A percentile compares a stretch with the other conserved stretches of the same genome.
Conservation (phyloP, 2,888 invertebrate genomes). For the Drosophila demipolita region DNA sequence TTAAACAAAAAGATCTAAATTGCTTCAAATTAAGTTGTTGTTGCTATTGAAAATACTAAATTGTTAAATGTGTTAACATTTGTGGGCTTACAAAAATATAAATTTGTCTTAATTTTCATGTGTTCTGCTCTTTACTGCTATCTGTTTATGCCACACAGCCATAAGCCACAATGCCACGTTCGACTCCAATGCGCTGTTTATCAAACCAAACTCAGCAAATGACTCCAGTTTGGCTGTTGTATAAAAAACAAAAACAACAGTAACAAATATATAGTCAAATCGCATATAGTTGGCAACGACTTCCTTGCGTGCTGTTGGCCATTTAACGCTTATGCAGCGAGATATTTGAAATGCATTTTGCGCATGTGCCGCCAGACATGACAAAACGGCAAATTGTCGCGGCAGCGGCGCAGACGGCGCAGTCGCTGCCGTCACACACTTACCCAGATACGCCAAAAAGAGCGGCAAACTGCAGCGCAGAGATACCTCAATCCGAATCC, state of each 20-base stretch:
- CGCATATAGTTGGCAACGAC: conserved; percentile 27
- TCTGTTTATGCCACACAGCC: neutral
- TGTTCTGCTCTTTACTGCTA: neutral
- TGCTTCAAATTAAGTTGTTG: neutral
- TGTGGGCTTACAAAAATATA: too few species aligned
- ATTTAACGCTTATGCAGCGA: conserved; percentile 50
- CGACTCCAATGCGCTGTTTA: conserved; percentile 13
- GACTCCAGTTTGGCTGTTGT: conserved; percentile 1
- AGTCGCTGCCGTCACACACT: conserved; percentile 70
- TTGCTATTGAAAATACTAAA: neutral
- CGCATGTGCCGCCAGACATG: conserved; percentile 65
- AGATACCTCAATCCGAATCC: conserved; percentile 50
- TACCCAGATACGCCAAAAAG: conserved; percentile 67
- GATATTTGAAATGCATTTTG: conserved; percentile 51
- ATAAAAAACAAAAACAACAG: neutral
- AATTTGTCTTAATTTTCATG: neutral
- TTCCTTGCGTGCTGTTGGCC: conserved; percentile 70
- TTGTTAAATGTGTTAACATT: too few species aligned
- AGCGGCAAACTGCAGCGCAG: conserved; percentile 41
- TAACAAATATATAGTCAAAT: conserved; percentile 5
- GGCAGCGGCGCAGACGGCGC: conserved; percentile 28
- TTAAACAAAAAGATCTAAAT: neutral
- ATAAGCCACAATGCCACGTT: conserved; percentile 13
- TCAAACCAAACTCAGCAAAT: conserved; percentile 29
- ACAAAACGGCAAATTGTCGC: conserved; percentile 58